A percentile compares a stretch with the other conserved stretches of the same genome.
Conservation (phyloP, 2,113 vertebrate genomes). For the Physeter macrocephalus region DNA sequence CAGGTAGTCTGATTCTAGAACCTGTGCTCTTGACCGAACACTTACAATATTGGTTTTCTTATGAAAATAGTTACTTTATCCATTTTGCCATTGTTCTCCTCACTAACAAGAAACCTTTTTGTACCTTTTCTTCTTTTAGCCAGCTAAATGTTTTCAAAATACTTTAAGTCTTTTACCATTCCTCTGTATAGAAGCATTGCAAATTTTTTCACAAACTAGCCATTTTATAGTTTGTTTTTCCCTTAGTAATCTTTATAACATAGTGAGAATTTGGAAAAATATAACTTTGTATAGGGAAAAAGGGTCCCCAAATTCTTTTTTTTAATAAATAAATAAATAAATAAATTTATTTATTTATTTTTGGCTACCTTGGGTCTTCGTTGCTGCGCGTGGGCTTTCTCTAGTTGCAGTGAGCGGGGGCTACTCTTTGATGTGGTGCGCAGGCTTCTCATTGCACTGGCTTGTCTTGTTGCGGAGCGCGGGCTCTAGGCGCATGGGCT, state of each 20-base stretch:
- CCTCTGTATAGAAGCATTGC: neutral
- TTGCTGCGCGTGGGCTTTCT: too few relatives aligned
- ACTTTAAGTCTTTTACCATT: neutral
- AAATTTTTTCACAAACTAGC: neutral
- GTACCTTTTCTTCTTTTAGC: neutral
- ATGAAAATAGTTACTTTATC: neutral
- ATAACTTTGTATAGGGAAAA: neutral
- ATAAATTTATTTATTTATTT: too few relatives aligned
- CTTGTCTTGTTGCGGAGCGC: too few relatives aligned
- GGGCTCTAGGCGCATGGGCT: too few relatives aligned
- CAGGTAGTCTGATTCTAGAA: neutral
- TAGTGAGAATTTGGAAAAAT: neutral
- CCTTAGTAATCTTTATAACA: conserved; percentile 27
- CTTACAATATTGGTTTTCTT: neutral
- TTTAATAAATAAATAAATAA: too few relatives aligned
- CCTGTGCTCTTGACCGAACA: neutral
- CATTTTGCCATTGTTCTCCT: neutral
- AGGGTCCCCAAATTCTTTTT: neutral
- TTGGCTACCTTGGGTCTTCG: too few relatives aligned
- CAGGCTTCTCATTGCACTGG: too few relatives aligned
- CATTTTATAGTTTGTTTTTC: neutral
- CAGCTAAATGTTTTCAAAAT: conserved; percentile 12
- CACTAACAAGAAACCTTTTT: neutral
- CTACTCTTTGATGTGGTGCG: too few relatives aligned
- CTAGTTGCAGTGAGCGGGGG: too few relatives aligned